Conservation (phyloP, 2,113 vertebrate species). For the Pedionomus torquatus region DNA sequence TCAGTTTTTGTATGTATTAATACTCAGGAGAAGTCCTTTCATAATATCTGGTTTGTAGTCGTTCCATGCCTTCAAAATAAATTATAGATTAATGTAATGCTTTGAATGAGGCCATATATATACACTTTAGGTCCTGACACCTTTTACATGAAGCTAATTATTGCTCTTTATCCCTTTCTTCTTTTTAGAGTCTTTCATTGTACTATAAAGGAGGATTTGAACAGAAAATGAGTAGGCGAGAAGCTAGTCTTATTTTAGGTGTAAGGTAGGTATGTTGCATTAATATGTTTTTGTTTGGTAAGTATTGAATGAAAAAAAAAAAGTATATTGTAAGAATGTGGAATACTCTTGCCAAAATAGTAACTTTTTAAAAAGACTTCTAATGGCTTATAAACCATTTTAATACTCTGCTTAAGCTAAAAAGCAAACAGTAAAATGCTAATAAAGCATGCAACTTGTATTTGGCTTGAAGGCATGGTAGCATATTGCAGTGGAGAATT, state of each 20-base stretch:
- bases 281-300: slow-evolving; percentile 32
- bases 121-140: slow-evolving; percentile 17
- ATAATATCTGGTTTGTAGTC: not conserved
- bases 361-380: not conserved
- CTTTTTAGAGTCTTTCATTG: slow-evolving; percentile 80
- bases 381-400: not conserved
- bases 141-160: slow-evolving; percentile 54
- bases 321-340: not conserved
- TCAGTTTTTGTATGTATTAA: not conserved
- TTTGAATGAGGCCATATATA: not conserved
- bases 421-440: slow-evolving; percentile 1
- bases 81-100: not conserved
- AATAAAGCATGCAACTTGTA: not conserved
- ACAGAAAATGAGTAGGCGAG: slow-evolving; percentile 91
- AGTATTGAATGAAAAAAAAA: not conserved
- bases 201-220: slow-evolving; percentile 98
- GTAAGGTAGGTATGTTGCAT: slow-evolving; percentile 83
- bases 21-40: not conserved
- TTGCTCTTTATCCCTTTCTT: slow-evolving; percentile 31
- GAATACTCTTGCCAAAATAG: not conserved
- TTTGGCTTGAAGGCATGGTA: slow-evolving; percentile 13
- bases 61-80: not conserved
- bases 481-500: not conserved
- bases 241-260: slow-evolving; percentile 92
- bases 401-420: not conserved